phyloP scores from a whole-genome alignment of 2,797 vertebrate species.

The Oreochromis grahami region DNA sequence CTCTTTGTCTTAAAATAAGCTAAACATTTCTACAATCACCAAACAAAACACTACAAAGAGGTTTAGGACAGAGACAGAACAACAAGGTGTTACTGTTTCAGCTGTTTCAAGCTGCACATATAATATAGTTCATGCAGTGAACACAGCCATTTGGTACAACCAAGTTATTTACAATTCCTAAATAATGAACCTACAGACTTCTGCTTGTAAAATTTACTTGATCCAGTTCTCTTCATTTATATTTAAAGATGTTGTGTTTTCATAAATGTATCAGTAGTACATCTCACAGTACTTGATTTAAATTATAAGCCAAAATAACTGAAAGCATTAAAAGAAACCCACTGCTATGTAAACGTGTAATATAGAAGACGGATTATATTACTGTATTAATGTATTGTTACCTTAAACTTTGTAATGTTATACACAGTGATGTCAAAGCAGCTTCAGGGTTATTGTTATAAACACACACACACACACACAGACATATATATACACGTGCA shows the following conservation, averaged over 20 bases:
- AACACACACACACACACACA: too few relatives aligned
- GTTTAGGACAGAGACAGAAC: background rate
- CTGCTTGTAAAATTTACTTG: background rate
- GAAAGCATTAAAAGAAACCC: background rate
- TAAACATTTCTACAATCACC: background rate
- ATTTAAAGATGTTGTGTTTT: background rate
- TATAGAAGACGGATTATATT: background rate
- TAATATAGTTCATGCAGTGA: background rate
- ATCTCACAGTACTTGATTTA: background rate
- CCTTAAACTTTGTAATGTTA: background rate
- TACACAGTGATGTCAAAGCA: background rate
- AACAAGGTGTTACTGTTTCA: background rate
- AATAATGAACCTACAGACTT: background rate
- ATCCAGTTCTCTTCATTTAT: background rate
- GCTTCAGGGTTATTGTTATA: background rate
- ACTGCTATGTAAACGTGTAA: rapidly evolving
- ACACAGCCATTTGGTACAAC: rapidly evolving
- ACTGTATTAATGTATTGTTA: background rate
- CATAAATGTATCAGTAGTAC: background rate
- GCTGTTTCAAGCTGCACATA: background rate
- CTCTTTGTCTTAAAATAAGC: too few relatives aligned
- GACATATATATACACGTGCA: too few relatives aligned
- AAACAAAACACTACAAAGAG: background rate
- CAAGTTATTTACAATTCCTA: background rate
- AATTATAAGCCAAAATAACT: background rate